These are phyloP conservation scores for Stercorarius parasiticus DNA, from an alignment of 2,113 vertebrate genomes.

Conservation along the genomic window DNA sequence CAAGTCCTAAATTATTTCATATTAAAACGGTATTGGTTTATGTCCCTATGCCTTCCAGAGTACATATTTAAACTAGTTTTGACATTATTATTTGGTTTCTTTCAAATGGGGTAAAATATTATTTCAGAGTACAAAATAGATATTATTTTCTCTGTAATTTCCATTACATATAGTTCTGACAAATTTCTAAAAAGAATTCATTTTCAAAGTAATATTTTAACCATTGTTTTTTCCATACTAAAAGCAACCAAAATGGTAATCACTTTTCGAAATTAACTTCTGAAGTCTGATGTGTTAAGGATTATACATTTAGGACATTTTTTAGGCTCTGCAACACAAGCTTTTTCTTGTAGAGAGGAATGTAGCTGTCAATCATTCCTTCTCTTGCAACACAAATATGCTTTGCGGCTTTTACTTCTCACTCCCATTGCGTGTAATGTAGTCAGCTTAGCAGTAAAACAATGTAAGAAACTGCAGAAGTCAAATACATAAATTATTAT, in stretches of 20 bases:
- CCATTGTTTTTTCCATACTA: background rate
- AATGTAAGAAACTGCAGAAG: slow-evolving; percentile 58
- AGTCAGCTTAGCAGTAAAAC: slow-evolving; percentile 63
- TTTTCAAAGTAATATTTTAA: background rate
- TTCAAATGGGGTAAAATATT: background rate
- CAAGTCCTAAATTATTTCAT: background rate
- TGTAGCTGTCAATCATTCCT: slow-evolving; percentile 43
- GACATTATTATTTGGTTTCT: background rate
- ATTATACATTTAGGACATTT: slow-evolving; percentile 16
- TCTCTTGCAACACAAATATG: slow-evolving; percentile 31
- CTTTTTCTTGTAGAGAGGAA: slow-evolving; percentile 3
- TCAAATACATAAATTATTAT: slow-evolving; percentile 70
- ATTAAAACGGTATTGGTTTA: background rate
- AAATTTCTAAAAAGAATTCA: background rate
- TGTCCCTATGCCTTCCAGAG: background rate
- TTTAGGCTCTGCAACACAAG: background rate
- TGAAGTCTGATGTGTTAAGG: background rate
- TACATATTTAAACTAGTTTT: background rate
- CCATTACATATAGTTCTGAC: background rate
- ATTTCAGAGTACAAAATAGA: background rate
- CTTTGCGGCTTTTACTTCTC: slow-evolving; percentile 46
- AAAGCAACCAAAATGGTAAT: background rate
- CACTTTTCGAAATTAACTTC: slow-evolving; percentile 17
- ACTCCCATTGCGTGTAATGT: slow-evolving; percentile 20
- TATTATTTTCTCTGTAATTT: background rate